Conservation (phyloP, 2,797 vertebrate genomes). For the Botia almorhae region DNA sequence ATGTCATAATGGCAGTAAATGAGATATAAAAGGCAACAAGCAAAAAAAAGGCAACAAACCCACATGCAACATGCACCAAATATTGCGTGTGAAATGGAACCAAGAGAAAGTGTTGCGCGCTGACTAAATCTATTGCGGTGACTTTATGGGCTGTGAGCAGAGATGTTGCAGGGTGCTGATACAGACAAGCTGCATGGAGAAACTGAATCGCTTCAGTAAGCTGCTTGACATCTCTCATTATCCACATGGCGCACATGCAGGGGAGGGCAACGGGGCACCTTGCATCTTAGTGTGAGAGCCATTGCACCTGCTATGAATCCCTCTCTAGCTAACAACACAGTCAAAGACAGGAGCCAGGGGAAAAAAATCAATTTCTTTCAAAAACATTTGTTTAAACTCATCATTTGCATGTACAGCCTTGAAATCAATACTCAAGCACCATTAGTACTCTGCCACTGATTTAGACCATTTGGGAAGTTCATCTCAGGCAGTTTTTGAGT, state of each 20-base stretch:
- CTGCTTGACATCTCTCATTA: slow-evolving; percentile 55
- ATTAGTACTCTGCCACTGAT: background rate
- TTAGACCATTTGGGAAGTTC: background rate
- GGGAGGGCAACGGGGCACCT: slow-evolving; percentile 35
- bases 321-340: slow-evolving; percentile 24
- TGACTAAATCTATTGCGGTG: slow-evolving; percentile 63
- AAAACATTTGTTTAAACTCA: slow-evolving; percentile 28
- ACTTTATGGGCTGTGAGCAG: slow-evolving; percentile 66
- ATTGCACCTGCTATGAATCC: slow-evolving; percentile 35
- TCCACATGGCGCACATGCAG: slow-evolving; percentile 38
- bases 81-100: slow-evolving; percentile 61
- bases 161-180: slow-evolving; percentile 53
- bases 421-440: slow-evolving; percentile 2
- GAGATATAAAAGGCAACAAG: slow-evolving; percentile 10
- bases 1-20: slow-evolving; percentile 43
- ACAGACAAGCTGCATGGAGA: slow-evolving; percentile 47
- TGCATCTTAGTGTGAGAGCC: slow-evolving; percentile 47
- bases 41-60: slow-evolving; percentile 24
- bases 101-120: slow-evolving; percentile 53
- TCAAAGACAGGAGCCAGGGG: slow-evolving; percentile 18
- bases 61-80: slow-evolving; percentile 10
- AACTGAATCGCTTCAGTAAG: slow-evolving; percentile 51
- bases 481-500: background rate
- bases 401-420: slow-evolving; percentile 18
- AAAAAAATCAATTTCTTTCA: slow-evolving; percentile 9